Conservation (phyloP, 2,113 vertebrate species). For the Sitta europaea region DNA sequence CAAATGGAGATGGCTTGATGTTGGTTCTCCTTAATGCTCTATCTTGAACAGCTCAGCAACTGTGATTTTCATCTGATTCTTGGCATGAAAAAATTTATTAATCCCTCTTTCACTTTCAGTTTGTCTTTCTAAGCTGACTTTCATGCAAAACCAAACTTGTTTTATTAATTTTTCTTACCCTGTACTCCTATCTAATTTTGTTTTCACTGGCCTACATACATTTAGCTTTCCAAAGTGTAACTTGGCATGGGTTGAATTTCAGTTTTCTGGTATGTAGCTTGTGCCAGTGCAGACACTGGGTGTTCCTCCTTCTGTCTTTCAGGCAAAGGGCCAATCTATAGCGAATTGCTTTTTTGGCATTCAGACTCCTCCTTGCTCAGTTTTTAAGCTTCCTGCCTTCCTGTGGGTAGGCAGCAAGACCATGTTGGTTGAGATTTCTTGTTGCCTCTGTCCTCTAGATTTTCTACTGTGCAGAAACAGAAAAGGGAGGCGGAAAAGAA, state of each 20-base stretch:
- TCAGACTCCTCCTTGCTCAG: constrained; percentile 19
- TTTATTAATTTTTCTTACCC: constrained; percentile 21
- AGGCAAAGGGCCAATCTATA: constrained; percentile 55
- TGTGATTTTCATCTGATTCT: neutral
- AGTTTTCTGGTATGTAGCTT: constrained; percentile 43
- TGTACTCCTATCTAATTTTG: neutral
- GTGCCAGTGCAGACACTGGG: constrained; percentile 58
- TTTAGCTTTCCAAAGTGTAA: constrained; percentile 27
- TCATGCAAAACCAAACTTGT: neutral
- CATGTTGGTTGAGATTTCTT: neutral
- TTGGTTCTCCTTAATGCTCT: neutral
- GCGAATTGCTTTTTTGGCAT: constrained; percentile 31
- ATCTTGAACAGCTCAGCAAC: neutral
- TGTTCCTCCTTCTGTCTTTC: constrained; percentile 63
- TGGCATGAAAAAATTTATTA: neutral
- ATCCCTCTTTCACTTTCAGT: neutral
- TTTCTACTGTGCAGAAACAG: neutral
- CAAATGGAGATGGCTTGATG: neutral
- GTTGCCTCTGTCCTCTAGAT: neutral
- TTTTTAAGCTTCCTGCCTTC: constrained; percentile 16
- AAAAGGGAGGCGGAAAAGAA: neutral
- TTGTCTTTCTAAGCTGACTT: constrained; percentile 24
- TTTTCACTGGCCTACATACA: constrained; percentile 24
- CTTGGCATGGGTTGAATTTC: constrained; percentile 52
- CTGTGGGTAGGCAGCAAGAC: neutral